phyloP scores from a whole-genome alignment of 1,140 invertebrate species.

The Caenorhabditis inopinata region DNA sequence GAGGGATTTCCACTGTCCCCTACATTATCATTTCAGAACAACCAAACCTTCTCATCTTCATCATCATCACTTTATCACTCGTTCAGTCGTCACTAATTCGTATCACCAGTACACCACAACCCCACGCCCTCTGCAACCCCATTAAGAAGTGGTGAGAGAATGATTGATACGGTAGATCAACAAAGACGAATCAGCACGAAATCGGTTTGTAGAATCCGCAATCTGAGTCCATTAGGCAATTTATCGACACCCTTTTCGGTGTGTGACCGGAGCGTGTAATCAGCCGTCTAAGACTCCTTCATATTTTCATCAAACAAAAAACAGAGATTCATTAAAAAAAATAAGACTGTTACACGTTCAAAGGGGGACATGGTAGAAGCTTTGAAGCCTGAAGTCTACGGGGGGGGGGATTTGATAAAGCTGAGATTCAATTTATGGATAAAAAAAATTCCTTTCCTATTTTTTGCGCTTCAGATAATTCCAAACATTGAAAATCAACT shows the following conservation, averaged over 20 bases:
- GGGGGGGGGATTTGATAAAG: no score
- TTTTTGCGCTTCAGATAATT: no score
- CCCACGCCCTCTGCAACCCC: not conserved
- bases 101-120: not conserved
- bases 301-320: not conserved
- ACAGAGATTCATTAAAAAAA: not conserved
- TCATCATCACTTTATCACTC: not conserved
- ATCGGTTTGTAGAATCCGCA: slow-evolving; percentile 6
- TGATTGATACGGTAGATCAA: slow-evolving; percentile 22
- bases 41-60: no score
- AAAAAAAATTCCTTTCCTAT: no score
- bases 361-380: no score
- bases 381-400: no score
- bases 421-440: no score
- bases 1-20: no score
- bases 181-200: not conserved
- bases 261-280: slow-evolving; percentile 15
- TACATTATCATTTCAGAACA: not conserved
- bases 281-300: not conserved
- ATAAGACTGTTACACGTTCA: no score
- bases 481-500: no score
- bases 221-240: slow-evolving; percentile 21
- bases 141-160: slow-evolving; percentile 5
- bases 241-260: slow-evolving; percentile 20
- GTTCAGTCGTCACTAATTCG: slow-evolving; percentile 25